Percentiles rank a stretch among this genome's conserved stretches.
Conservation (phyloP, 2,888 invertebrate genomes). For the Agrotis clavis region DNA sequence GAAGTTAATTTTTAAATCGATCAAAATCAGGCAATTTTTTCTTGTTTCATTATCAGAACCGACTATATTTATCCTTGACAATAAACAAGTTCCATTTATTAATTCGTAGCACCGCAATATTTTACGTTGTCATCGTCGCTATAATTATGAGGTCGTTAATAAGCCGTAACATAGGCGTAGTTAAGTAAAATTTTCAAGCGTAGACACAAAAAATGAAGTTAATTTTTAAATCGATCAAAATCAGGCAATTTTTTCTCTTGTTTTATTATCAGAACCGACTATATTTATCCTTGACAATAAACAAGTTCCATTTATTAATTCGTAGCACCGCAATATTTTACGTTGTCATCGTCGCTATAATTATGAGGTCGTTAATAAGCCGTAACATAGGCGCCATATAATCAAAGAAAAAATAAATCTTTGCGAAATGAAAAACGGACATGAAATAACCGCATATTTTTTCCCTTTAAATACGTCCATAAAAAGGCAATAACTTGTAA, state of each 20-base stretch:
- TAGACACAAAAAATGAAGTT: not conserved
- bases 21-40: constrained; percentile 10
- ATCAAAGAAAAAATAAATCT: constrained; percentile 89
- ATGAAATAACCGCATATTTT: constrained; percentile 88
- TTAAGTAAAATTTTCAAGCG: not conserved
- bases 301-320: constrained; percentile 77
- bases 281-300: constrained; percentile 56
- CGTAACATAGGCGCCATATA: constrained; percentile 85
- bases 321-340: constrained; percentile 80
- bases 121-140: constrained; percentile 82
- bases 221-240: constrained; percentile 14
- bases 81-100: constrained; percentile 74
- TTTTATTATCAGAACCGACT: constrained; percentile 21
- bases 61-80: constrained; percentile 42
- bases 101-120: constrained; percentile 79
- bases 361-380: constrained; percentile 87
- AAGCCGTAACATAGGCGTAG: constrained; percentile 82
- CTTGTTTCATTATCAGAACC: constrained; percentile 15
- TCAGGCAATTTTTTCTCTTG: not conserved
- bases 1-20: not conserved
- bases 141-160: constrained; percentile 88
- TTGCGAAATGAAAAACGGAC: constrained; percentile 86
- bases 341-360: constrained; percentile 83
- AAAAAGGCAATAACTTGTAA: constrained; percentile 88
- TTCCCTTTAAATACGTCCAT: constrained; percentile 85